These are phyloP conservation scores for Rhea americana DNA, from an alignment of 2,113 vertebrate genomes.

Conservation along the genomic window DNA sequence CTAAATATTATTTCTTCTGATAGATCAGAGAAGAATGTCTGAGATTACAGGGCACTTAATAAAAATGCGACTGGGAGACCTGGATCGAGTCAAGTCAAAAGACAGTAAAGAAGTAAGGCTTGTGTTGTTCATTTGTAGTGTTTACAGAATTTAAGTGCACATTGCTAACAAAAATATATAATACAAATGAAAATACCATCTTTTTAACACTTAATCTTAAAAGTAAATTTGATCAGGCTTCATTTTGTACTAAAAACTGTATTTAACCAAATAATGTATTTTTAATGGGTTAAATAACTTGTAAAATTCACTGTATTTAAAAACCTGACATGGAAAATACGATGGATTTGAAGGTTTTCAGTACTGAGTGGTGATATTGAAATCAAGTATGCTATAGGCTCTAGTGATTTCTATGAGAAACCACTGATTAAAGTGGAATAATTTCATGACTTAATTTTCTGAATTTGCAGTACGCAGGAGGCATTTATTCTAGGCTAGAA, in stretches of 20 bases:
- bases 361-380: neutral
- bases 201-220: neutral
- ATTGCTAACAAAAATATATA: neutral
- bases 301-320: neutral
- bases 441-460: neutral
- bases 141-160: neutral
- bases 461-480: conserved; percentile 82
- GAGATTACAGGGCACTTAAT: conserved; percentile 93
- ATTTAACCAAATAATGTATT: neutral
- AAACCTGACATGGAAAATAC: neutral
- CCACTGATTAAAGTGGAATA: neutral
- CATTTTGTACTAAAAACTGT: neutral
- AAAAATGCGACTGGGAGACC: conserved; percentile 92
- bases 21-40: conserved; percentile 95
- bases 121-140: neutral
- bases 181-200: neutral
- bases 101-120: conserved; percentile 90
- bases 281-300: neutral
- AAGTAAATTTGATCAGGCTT: neutral
- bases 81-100: conserved; percentile 86
- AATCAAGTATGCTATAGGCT: neutral
- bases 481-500: conserved; percentile 92
- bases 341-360: neutral
- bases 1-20: neutral
- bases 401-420: neutral